Base-by-base conservation (phyloP, 1,140 invertebrate species). In the Zophobas atratus region DNA sequence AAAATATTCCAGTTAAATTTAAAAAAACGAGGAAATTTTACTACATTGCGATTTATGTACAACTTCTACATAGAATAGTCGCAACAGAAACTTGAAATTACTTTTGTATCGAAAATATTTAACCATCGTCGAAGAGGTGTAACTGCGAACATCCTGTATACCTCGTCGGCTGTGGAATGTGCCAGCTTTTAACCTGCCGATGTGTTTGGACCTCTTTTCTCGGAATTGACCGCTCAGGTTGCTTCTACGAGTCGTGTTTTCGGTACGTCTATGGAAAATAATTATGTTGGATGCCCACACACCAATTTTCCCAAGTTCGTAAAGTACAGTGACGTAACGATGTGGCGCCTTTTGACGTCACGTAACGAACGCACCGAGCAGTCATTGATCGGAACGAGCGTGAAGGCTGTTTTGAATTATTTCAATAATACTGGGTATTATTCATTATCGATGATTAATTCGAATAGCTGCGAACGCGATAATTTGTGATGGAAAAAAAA, bases 261-360 rank as follows among this genome's bases (percentile, higher is more conserved):
- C 43, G 43, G 49, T n/a, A 51, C 49, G 49, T 51, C 49, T 20
- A 51, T 2, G 49, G 49, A 51, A 51, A 51, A 51, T 20, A 20
- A 51, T 20, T 20, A 20, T 4, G 49, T 51, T 20, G 49, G 49
- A 51, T 51, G 49, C 60, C 38, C 60, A 67, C 38, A 67, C n/a
- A 67, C 38, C 39, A 67, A 43, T 67, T 67, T 67, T 60, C 35
- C 60, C 60, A 32, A 43, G 60, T 67, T 51, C 49, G n/a, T 51
- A 51, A 67, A 41, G n/a, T 67, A 3, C 39, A n/a, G 60, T 67
- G 60, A 67, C 60, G 60, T 67, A 67, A 67, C 43, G 36, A 36
- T 39, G 39, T 67, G 60, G 60, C 60, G 60, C 60, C 60, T 67
- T 67, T 67, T 67, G 60, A 67, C 60, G 60, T 67, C 60, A 67